Conservation (phyloP, 2,888 invertebrate genomes). For the Apodemia hepburni region DNA sequence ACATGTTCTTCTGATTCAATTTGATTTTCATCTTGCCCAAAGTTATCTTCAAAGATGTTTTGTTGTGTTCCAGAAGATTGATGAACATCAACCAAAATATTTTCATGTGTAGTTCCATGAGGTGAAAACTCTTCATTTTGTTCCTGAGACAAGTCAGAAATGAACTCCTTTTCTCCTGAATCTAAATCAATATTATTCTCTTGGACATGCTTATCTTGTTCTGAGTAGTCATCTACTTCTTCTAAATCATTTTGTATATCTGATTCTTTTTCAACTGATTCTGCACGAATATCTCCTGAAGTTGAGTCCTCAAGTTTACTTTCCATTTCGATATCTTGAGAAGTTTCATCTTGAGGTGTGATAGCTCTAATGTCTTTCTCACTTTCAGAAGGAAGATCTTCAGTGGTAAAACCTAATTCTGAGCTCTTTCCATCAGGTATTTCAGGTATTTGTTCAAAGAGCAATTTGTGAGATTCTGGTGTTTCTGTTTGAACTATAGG, state of each 20-base stretch:
- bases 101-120: conserved; percentile 31
- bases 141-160: conserved; percentile 24
- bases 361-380: conserved; percentile 50
- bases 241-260: conserved; percentile 28
- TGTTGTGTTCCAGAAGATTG: conserved; percentile 34
- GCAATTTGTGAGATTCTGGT: conserved; percentile 72
- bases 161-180: conserved; percentile 19
- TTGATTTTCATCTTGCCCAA: conserved; percentile 8
- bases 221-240: conserved; percentile 4
- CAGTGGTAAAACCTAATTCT: conserved; percentile 64
- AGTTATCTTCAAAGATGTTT: conserved; percentile 25
- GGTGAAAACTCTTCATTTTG: conserved; percentile 22
- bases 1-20: conserved; percentile 21
- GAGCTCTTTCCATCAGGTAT: conserved; percentile 74
- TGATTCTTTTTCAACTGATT: conserved; percentile 20
- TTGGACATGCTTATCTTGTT: conserved; percentile 22
- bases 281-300: conserved; percentile 36
- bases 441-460: conserved; percentile 75
- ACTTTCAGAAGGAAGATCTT: conserved; percentile 59
- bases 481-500: conserved; percentile 63
- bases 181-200: conserved; percentile 23
- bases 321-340: conserved; percentile 61
- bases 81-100: conserved; percentile 42
- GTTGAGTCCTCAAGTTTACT: conserved; percentile 53
- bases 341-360: conserved; percentile 58